Percentiles rank a stretch among this genome's conserved stretches.
Conservation (phyloP, 2,113 vertebrate genomes). For the Psilopsiagon aurifrons region DNA sequence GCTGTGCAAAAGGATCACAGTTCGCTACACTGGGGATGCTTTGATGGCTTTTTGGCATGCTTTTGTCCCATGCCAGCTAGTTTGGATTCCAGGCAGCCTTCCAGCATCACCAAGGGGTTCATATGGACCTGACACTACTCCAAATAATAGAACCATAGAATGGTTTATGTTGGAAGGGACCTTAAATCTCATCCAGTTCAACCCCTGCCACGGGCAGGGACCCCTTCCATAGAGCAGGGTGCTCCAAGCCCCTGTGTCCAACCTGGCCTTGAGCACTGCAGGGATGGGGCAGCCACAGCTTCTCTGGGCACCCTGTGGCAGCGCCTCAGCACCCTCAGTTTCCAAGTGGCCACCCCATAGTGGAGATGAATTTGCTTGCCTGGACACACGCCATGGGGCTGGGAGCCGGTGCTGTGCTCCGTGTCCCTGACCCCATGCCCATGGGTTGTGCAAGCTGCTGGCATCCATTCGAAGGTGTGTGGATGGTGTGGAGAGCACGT, state of each 20-base stretch:
- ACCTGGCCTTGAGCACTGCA: neutral
- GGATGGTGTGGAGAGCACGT: neutral
- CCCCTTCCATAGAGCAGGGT: no score
- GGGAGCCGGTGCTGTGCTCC: neutral
- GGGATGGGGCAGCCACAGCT: neutral
- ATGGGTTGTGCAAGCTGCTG: neutral
- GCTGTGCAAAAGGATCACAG: neutral
- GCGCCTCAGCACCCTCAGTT: neutral
- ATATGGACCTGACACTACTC: neutral
- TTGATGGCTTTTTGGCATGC: neutral
- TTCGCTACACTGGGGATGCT: neutral
- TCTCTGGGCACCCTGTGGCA: neutral
- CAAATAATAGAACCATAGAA: neutral
- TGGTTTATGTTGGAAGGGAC: neutral
- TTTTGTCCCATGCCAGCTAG: neutral
- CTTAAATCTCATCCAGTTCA: neutral
- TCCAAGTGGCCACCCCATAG: no score
- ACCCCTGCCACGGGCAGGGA: no score
- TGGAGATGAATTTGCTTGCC: neutral
- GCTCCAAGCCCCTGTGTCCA: no score
- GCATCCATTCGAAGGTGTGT: neutral
- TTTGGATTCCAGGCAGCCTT: neutral
- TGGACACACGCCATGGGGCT: neutral
- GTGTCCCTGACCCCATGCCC: neutral
- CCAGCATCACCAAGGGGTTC: accelerated